These are phyloP conservation scores for Hycleus cichorii DNA, from an alignment of 1,140 invertebrate genomes.

Conservation along the genomic window DNA sequence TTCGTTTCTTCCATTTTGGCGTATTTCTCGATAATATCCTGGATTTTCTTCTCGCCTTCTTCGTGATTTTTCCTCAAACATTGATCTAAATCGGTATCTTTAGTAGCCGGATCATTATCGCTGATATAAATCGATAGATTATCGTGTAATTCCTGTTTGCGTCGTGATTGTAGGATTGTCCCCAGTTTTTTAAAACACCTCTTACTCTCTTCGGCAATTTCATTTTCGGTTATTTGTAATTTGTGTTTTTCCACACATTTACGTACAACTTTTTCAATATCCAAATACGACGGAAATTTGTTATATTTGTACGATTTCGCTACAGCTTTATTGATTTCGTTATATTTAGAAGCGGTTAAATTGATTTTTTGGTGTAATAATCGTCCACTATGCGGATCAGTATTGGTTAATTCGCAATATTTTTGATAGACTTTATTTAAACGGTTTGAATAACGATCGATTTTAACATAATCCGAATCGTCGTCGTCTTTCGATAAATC, in stretches of 20 bases:
- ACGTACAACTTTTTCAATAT: conserved; percentile 46
- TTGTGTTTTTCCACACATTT: conserved; percentile 42
- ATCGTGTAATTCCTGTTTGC: conserved; percentile 50
- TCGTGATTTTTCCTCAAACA: conserved; percentile 44
- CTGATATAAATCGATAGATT: conserved; percentile 41
- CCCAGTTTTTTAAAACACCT: conserved; percentile 49
- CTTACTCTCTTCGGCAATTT: conserved; percentile 44
- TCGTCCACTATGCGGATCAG: conserved; percentile 44
- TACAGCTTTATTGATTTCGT: conserved; percentile 48
- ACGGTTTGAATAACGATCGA: conserved; percentile 40
- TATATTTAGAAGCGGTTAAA: conserved; percentile 41
- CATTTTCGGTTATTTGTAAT: conserved; percentile 38
- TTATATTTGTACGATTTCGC: conserved; percentile 44
- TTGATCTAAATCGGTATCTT: conserved; percentile 40
- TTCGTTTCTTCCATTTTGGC: conserved; percentile 15
- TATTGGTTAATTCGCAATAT: conserved; percentile 47
- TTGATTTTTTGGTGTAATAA: conserved; percentile 42
- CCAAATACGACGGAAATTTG: conserved; percentile 51
- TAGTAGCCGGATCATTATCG: conserved; percentile 47
- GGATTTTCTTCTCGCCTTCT: conserved; percentile 42
- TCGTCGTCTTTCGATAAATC: conserved; percentile 44
- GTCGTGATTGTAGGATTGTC: conserved; percentile 43
- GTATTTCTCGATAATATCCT: conserved; percentile 46
- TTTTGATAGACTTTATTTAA: conserved; percentile 42
- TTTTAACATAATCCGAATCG: conserved; percentile 47